Conservation (phyloP, 1,140 invertebrate species). For the Drosophila tsacasi region DNA sequence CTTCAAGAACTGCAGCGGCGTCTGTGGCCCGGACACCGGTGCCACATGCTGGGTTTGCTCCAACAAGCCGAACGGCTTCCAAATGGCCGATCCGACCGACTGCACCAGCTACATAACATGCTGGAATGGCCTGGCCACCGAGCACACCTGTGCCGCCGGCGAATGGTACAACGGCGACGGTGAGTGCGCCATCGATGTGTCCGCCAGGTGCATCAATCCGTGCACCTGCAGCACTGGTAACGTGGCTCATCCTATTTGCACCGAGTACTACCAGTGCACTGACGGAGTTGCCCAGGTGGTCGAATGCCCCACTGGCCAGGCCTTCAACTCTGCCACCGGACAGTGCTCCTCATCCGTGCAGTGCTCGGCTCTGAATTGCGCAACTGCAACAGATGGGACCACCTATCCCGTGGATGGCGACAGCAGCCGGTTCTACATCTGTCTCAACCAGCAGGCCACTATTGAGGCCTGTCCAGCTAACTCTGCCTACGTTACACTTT, state of each 20-base stretch:
- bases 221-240: conserved; percentile 51
- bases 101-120: conserved; percentile 65
- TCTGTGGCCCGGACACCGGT: conserved; percentile 53
- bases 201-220: conserved; percentile 67
- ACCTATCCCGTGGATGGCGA: conserved; percentile 38
- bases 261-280: conserved; percentile 70
- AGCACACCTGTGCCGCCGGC: conserved; percentile 31
- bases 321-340: conserved; percentile 29
- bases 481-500: background rate
- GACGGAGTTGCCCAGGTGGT: conserved; percentile 55
- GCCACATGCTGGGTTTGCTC: conserved; percentile 64
- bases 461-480: conserved; percentile 45
- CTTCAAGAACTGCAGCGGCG: conserved; percentile 41
- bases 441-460: conserved; percentile 19
- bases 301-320: conserved; percentile 46
- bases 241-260: conserved; percentile 72
- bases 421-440: conserved; percentile 49
- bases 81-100: conserved; percentile 42
- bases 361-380: conserved; percentile 40
- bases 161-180: conserved; percentile 55
- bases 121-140: conserved; percentile 47
- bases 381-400: conserved; percentile 19
- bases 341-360: conserved; percentile 27
- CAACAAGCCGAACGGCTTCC: conserved; percentile 58
- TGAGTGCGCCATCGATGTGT: conserved; percentile 57